These are phyloP conservation scores for Sebastolobus altivelis DNA, from an alignment of 2,797 vertebrate genomes.

Conservation along the genomic window DNA sequence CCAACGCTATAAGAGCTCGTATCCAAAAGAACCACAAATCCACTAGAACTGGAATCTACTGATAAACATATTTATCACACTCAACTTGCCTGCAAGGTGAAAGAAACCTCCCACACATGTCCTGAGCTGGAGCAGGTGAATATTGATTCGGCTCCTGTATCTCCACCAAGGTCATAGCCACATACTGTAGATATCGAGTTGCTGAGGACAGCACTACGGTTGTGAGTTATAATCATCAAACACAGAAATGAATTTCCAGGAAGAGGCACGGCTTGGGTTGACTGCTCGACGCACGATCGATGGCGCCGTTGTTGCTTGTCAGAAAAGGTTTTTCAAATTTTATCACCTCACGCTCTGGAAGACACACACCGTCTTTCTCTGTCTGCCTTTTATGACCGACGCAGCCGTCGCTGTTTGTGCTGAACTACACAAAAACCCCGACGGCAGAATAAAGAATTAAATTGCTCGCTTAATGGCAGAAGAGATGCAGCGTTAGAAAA, in stretches of 20 bases:
- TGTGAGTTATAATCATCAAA: constrained; percentile 80
- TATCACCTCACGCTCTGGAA: constrained; percentile 65
- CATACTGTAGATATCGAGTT: constrained; percentile 50
- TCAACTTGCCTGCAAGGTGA: constrained; percentile 48
- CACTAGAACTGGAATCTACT: constrained; percentile 22
- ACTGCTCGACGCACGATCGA: constrained; percentile 68
- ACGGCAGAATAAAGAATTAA: constrained; percentile 9
- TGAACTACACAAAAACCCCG: constrained; percentile 37
- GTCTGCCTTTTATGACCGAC: constrained; percentile 43
- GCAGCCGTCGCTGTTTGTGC: constrained; percentile 9
- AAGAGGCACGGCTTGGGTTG: constrained; percentile 50
- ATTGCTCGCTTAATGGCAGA: not conserved
- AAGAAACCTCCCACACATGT: constrained; percentile 41
- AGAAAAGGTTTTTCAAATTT: constrained; percentile 72
- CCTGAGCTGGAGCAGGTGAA: constrained; percentile 48
- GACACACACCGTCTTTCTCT: constrained; percentile 50
- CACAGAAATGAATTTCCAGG: constrained; percentile 78
- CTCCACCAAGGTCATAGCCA: constrained; percentile 74
- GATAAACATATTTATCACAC: constrained; percentile 56
- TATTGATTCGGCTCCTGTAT: constrained; percentile 73
- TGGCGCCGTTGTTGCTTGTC: constrained; percentile 69
- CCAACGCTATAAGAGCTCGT: not conserved
- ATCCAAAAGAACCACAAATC: constrained; percentile 18
- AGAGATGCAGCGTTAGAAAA: constrained; percentile 20
- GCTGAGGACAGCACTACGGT: constrained; percentile 77